These are phyloP conservation scores for Zoroaster sp. DNA, from an alignment of 53 echinoderm and acorn worm genomes.

Conservation along the genomic window DNA sequence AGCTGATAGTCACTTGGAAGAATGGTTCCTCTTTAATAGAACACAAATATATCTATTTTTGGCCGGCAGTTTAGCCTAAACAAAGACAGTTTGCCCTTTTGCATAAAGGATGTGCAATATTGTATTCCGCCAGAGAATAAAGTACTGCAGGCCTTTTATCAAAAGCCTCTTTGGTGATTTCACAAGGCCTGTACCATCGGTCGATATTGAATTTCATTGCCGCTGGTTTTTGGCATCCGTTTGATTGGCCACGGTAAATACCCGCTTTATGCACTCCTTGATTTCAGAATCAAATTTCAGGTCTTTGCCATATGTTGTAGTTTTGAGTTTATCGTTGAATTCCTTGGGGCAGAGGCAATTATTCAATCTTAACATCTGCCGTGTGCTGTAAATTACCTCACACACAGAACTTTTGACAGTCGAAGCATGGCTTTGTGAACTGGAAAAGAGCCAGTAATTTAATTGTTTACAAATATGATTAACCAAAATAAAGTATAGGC, in stretches of 20 bases:
- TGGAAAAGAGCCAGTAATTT: neutral
- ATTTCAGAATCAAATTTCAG: neutral
- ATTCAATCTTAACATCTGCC: constrained; percentile 31
- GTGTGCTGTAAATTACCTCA: neutral
- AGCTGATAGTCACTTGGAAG: too few species aligned
- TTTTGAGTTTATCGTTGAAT: neutral
- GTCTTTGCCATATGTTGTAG: neutral
- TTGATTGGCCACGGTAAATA: neutral
- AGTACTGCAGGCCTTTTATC: neutral
- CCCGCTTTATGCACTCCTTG: neutral
- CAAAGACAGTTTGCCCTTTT: neutral
- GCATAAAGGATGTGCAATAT: neutral
- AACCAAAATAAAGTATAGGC: neutral
- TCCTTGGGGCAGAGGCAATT: neutral
- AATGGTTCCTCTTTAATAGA: neutral
- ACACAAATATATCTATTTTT: neutral
- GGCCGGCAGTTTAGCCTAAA: neutral
- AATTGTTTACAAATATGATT: neutral
- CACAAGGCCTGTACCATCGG: neutral
- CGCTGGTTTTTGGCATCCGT: neutral
- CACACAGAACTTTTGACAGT: neutral
- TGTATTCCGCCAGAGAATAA: neutral
- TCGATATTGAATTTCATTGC: neutral
- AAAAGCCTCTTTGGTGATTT: neutral
- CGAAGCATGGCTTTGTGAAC: neutral